Percentiles rank a stretch among this genome's conserved stretches.
phyloP scores from a whole-genome alignment of 2,888 invertebrate species.

The Girardia tigrina region DNA sequence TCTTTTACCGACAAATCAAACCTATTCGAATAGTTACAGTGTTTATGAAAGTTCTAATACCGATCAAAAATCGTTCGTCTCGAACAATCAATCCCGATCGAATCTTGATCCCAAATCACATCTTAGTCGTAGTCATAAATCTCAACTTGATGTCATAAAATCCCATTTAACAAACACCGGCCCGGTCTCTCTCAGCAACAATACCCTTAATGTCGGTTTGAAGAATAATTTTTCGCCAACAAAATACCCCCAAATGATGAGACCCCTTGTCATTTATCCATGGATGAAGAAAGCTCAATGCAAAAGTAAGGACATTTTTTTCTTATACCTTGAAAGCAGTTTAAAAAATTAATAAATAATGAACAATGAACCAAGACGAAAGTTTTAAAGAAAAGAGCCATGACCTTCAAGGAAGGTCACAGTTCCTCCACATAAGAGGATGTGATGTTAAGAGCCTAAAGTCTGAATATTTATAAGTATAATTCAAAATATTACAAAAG shows the following conservation, averaged over 20 bases:
- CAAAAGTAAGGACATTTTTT: conserved; percentile 27
- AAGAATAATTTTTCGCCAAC: conserved; percentile 11
- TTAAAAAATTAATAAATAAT: too few relatives aligned
- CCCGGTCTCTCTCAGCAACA: background rate
- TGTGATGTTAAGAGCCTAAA: too few relatives aligned
- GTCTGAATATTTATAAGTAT: too few relatives aligned
- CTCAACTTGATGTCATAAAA: background rate
- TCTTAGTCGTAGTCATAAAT: background rate
- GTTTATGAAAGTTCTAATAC: conserved; percentile 6
- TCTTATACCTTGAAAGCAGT: too few relatives aligned
- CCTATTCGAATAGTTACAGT: background rate
- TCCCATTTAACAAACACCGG: background rate
- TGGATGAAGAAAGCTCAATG: conserved; percentile 33
- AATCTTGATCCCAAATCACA: background rate
- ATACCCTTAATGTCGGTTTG: background rate
- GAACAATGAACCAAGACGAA: too few relatives aligned
- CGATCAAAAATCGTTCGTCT: background rate
- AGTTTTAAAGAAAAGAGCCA: too few relatives aligned
- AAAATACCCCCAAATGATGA: conserved; percentile 16
- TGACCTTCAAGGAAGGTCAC: too few relatives aligned
- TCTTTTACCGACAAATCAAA: background rate
- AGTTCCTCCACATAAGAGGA: too few relatives aligned
- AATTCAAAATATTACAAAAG: too few relatives aligned
- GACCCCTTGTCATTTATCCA: conserved; percentile 30
- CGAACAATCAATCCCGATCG: background rate